Base-by-base conservation (phyloP, 2,113 vertebrate genomes). In the Delphinus delphis region DNA sequence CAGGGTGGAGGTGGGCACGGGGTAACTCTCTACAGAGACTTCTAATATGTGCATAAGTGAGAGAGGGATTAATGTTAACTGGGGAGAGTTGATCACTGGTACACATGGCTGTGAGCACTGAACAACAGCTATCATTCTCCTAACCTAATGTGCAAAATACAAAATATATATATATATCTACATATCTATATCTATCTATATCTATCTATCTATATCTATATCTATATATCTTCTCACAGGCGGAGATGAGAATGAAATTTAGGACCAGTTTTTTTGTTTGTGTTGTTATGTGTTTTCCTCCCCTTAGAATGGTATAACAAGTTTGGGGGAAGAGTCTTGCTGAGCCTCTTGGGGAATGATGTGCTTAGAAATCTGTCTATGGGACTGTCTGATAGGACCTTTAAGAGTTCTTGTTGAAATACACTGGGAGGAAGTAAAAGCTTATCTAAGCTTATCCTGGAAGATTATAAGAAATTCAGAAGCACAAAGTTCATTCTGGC, bases 401-500 rank as follows among this genome's bases (percentile, higher is more conserved):
- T 17, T 55, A 50, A 25, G 41, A 83, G 12, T 44, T 90, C 68
- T 81, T 87, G 33, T 84, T 79, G 68, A 88, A 95, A 80, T 65
- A 47, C 20, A 71, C n/a, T 6, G 8, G 70, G 28, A 87, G 26
- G 65, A 91, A 88, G 38, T 33, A 62, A 90, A 97, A 94, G 38
- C 26, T 95, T 85, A 70, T 47, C 70, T 58, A 94, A 96, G 20
- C 53, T 93, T 85, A 92, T 44, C 3, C n/a, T 87, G 41, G 10
- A 47, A 85, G 53, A 93, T 71, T 76, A 36, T 1, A 62, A 55
- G 36, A 73, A 91, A 95, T 80, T 93, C 26, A 94, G 67, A 96
- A 93, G 85, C 15, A 60, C 23, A 73, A 36, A 60, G 4, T 58
- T 85, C 31, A n/a, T 88, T 70, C 70, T 88, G 53, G 28, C n/a